Conservation (phyloP, 2,113 vertebrate species). For the Ranitomeya variabilis region DNA sequence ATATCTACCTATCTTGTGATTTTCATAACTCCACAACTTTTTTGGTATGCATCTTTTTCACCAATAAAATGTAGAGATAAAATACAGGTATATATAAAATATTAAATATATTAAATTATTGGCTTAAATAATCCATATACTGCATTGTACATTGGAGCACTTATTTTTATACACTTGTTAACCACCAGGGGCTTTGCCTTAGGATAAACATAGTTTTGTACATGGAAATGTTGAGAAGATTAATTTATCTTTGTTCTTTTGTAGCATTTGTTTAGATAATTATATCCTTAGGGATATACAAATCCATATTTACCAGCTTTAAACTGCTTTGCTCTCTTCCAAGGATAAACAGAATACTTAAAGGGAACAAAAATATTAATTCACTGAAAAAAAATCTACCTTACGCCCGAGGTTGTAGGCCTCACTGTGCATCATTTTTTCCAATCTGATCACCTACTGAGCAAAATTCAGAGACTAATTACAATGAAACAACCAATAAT, state of each 20-base stretch:
- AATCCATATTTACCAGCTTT: slow-evolving; percentile 18
- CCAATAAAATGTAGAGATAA: neutral
- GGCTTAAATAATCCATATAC: neutral
- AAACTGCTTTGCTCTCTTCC: neutral
- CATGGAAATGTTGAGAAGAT: slow-evolving; percentile 19
- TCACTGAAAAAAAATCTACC: neutral
- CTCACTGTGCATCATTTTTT: neutral
- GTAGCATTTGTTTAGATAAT: slow-evolving; percentile 41
- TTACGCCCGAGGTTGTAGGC: neutral
- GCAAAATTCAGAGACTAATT: neutral
- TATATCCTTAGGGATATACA: slow-evolving; percentile 26
- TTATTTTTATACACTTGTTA: slow-evolving; percentile 27
- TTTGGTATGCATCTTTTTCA: neutral
- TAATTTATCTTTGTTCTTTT: slow-evolving; percentile 32
- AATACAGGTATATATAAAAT: neutral
- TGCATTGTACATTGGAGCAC: neutral
- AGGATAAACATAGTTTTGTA: slow-evolving; percentile 9
- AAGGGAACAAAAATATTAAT: neutral
- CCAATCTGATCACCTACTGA: neutral
- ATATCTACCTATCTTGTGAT: too few species aligned
- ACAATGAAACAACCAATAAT: neutral
- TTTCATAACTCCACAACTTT: too few species aligned
- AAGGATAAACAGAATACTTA: neutral
- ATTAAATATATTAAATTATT: neutral
- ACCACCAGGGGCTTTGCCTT: slow-evolving; percentile 11